Conservation (phyloP, 1,140 invertebrate genomes). For the Wiebesia pumilae region DNA sequence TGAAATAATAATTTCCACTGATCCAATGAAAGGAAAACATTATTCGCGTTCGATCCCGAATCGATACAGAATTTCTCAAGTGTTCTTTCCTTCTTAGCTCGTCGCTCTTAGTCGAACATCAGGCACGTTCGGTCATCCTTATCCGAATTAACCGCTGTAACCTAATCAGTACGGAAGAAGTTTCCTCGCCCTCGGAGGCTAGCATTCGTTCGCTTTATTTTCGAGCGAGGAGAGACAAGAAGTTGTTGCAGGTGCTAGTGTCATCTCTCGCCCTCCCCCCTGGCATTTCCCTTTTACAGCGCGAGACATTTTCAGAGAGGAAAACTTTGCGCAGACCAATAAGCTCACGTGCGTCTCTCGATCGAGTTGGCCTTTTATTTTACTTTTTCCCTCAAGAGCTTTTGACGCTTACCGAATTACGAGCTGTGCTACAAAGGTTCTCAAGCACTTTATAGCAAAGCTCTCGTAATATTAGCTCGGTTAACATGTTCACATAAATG, state of each 20-base stretch:
- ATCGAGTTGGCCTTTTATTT: constrained; percentile 2
- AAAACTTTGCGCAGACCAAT: background rate
- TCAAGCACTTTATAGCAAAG: background rate
- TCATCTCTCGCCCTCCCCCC: background rate
- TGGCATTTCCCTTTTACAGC: background rate
- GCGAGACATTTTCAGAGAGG: background rate
- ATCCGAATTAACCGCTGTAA: background rate
- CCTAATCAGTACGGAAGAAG: background rate
- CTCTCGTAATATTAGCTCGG: background rate
- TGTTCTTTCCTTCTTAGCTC: background rate
- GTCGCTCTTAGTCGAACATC: background rate
- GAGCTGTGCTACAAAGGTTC: background rate
- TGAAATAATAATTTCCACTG: background rate
- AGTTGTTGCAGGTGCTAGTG: background rate
- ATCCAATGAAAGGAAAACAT: background rate
- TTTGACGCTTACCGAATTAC: background rate
- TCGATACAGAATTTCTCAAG: background rate
- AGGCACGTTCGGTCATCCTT: background rate
- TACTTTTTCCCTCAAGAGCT: background rate
- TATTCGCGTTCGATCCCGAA: background rate
- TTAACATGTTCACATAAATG: background rate
- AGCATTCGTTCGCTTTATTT: background rate
- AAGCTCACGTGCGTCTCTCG: background rate
- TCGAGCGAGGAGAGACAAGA: background rate
- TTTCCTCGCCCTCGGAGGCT: background rate